phyloP scores from a whole-genome alignment of 2,113 vertebrate genomes.

The Lepus europaeus region DNA sequence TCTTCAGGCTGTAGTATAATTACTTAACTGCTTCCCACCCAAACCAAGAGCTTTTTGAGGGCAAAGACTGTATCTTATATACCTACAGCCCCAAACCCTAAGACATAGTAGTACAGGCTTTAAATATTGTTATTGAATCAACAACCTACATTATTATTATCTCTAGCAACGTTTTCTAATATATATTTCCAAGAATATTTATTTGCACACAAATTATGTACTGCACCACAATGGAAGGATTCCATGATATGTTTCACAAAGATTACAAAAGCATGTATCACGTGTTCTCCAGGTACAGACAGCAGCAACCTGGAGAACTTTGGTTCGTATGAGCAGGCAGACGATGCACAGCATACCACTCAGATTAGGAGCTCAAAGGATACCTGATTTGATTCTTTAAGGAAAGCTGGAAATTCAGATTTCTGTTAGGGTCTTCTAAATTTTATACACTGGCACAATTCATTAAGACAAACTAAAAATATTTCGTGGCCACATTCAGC shows the following conservation, averaged over 20 bases:
- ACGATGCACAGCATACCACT: too few species aligned
- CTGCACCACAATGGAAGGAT: neutral
- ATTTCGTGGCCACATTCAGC: too few species aligned
- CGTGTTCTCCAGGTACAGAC: too few species aligned
- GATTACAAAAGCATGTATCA: neutral
- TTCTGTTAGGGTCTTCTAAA: too few species aligned
- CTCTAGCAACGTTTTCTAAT: neutral
- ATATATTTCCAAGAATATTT: neutral
- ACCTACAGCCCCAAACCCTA: neutral
- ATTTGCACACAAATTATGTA: neutral
- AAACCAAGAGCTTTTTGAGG: neutral
- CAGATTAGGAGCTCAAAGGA: too few species aligned
- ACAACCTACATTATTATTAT: neutral
- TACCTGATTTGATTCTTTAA: too few species aligned
- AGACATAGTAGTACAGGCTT: neutral
- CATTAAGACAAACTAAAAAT: too few species aligned
- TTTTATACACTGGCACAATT: too few species aligned
- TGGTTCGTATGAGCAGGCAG: too few species aligned
- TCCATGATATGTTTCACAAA: neutral
- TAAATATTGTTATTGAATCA: neutral
- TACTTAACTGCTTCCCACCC: neutral
- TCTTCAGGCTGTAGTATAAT: neutral
- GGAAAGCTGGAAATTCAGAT: too few species aligned
- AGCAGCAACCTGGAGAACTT: too few species aligned
- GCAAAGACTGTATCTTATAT: neutral